These are phyloP conservation scores for Prunella strophiata DNA, from an alignment of 2,797 vertebrate genomes.

Conservation along the genomic window DNA sequence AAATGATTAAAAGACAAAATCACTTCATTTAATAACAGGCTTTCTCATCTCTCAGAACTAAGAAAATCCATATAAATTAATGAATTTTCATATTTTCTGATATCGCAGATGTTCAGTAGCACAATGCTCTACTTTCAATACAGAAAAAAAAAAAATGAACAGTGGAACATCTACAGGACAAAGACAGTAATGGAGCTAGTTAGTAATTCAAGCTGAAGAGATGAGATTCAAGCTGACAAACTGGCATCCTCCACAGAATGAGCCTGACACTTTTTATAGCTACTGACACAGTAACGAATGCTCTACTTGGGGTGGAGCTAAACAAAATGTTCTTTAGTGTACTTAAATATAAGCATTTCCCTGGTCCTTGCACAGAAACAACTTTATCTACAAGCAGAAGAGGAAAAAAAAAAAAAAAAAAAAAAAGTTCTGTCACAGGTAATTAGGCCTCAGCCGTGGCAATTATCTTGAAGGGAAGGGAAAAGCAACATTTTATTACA, in stretches of 20 bases:
- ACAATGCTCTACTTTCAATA: not conserved
- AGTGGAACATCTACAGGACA: not conserved
- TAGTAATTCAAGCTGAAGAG: constrained; percentile 56
- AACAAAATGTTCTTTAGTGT: not conserved
- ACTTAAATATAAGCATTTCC: not conserved
- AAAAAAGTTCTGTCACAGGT: not conserved
- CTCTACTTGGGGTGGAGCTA: constrained; percentile 12
- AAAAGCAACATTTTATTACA: not conserved
- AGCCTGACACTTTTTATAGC: constrained; percentile 61
- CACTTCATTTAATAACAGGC: not conserved
- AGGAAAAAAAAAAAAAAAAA: not conserved
- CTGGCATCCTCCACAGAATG: constrained; percentile 32
- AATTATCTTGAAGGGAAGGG: not conserved
- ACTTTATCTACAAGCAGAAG: not conserved
- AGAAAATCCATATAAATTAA: not conserved
- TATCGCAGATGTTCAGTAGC: not conserved
- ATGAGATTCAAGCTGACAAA: constrained; percentile 54
- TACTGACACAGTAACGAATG: constrained; percentile 51
- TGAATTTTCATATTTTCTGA: not conserved
- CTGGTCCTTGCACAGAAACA: not conserved
- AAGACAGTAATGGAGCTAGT: constrained; percentile 10
- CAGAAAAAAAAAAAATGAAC: not conserved
- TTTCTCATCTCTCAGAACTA: not conserved
- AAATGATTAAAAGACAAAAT: not conserved
- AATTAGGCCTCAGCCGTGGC: not conserved